These are phyloP conservation scores for Tauraco hartlaubi DNA, from an alignment of 2,797 vertebrate genomes.

Conservation along the genomic window DNA sequence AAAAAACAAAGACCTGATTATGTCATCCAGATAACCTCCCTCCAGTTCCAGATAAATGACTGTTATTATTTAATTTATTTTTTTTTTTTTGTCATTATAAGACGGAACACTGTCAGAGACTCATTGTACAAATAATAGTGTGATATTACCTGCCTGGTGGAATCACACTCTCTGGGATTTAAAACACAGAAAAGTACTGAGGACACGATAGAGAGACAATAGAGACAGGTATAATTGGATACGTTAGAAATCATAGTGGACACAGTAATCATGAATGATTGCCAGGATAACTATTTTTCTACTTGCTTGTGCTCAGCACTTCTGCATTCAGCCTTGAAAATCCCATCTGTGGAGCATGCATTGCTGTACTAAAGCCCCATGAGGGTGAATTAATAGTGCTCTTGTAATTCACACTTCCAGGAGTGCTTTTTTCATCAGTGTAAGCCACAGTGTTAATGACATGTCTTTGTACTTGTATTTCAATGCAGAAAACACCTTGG, in stretches of 20 bases:
- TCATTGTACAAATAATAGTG: background rate
- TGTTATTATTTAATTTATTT: background rate
- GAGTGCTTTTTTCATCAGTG: background rate
- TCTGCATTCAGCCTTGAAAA: constrained; percentile 40
- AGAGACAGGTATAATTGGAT: background rate
- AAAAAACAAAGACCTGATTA: background rate
- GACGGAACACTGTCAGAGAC: background rate
- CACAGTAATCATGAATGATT: background rate
- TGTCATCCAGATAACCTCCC: background rate
- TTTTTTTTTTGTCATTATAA: background rate
- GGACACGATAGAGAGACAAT: background rate
- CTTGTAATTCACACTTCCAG: constrained; percentile 24
- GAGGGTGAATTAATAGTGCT: constrained; percentile 23
- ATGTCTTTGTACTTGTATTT: background rate
- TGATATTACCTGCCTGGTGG: background rate
- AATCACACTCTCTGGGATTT: background rate
- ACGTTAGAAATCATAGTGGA: background rate
- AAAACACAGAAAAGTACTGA: background rate
- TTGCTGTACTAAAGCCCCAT: background rate
- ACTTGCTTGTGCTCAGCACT: background rate
- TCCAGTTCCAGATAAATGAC: background rate
- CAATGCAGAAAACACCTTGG: constrained; percentile 24
- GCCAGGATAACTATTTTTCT: background rate
- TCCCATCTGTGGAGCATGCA: background rate
- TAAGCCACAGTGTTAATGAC: background rate